Conservation (phyloP, 2,888 invertebrate species). For the Rotaria macrura region DNA sequence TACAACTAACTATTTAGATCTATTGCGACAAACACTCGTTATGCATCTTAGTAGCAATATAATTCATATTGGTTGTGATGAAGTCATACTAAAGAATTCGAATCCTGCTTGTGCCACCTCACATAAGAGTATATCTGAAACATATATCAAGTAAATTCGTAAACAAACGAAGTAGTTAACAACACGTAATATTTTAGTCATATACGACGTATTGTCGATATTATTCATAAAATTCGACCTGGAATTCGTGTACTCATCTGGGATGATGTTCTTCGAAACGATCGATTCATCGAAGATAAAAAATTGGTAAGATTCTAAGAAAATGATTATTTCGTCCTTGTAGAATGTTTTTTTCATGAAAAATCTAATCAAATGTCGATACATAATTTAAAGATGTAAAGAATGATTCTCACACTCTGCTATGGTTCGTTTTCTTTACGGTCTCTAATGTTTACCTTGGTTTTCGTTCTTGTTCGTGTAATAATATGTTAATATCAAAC, state of each 20-base stretch:
- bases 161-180: background rate
- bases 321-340: too few relatives aligned
- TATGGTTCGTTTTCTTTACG: too few relatives aligned
- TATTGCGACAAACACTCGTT: constrained; percentile 63
- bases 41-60: constrained; percentile 58
- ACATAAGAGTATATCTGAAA: background rate
- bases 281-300: background rate
- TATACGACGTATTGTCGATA: constrained; percentile 48
- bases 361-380: too few relatives aligned
- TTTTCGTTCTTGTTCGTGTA: too few relatives aligned
- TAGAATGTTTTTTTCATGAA: too few relatives aligned
- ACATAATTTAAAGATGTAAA: too few relatives aligned
- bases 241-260: constrained; percentile 62
- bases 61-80: constrained; percentile 72
- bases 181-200: background rate
- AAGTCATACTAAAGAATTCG: constrained; percentile 48
- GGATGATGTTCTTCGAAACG: constrained; percentile 65
- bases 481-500: too few relatives aligned
- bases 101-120: background rate
- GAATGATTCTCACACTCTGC: too few relatives aligned
- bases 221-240: constrained; percentile 56
- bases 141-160: background rate
- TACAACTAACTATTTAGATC: constrained; percentile 48
- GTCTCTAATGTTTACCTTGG: too few relatives aligned
- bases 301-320: background rate